Evolutionary conservation across 1,140 invertebrate species (phyloP).

Genomic region (Drosophila micromelanica): DNA sequence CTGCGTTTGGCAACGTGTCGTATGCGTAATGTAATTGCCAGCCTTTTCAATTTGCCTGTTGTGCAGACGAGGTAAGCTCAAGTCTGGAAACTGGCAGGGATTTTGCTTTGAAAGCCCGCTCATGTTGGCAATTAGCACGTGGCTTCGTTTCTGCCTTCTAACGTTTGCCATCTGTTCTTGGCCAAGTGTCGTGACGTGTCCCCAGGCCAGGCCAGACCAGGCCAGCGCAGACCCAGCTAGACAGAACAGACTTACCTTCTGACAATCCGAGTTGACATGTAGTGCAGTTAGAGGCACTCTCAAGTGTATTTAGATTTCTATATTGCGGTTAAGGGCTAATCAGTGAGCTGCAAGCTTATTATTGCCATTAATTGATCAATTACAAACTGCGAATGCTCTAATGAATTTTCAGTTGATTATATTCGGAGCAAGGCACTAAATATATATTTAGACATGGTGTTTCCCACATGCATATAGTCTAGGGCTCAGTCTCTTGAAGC

Average conservation of each 20-base stretch:
- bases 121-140: constrained; percentile 67
- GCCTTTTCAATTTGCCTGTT: constrained; percentile 49
- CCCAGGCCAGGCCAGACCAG: not conserved
- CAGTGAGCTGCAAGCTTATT: not conserved
- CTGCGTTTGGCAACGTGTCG: constrained; percentile 46
- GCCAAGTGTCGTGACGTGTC: not conserved
- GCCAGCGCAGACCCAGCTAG: not conserved
- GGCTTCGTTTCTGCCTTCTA: constrained; percentile 26
- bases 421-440: not conserved
- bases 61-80: constrained; percentile 1
- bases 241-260: not conserved
- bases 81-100: constrained; percentile 14
- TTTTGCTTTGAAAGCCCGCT: constrained; percentile 21
- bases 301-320: not conserved
- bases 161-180: constrained; percentile 5
- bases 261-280: not conserved
- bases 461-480: not conserved
- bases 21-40: constrained; percentile 69
- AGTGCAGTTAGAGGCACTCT: not conserved
- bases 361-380: constrained; percentile 11
- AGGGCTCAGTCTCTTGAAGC: constrained; percentile 12
- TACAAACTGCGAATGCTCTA: not conserved
- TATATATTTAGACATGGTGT: not conserved
- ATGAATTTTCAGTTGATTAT: constrained; percentile 10
- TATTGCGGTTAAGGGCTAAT: not conserved